Evolutionary conservation across 1,140 invertebrate genomes (phyloP).

Genomic region (Trichonephila clavipes): DNA sequence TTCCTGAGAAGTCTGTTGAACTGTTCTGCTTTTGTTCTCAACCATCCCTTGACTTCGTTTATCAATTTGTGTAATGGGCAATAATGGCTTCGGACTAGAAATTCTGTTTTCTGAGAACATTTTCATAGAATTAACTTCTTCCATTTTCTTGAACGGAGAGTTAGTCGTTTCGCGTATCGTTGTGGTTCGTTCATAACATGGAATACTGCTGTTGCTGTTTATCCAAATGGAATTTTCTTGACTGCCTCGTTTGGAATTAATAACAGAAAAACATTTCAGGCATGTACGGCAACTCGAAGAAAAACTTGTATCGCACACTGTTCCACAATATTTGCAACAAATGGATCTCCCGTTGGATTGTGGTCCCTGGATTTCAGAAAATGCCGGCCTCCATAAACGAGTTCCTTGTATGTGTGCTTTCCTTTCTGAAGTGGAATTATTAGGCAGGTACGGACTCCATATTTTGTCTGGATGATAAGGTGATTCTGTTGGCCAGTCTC

Average conservation of each 20-base stretch:
- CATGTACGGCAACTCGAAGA: not conserved
- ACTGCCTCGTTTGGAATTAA: not conserved
- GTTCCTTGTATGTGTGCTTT: not conserved
- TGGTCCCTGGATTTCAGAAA: constrained; percentile 1
- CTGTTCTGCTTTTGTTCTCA: not conserved
- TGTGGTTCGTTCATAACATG: too few species aligned
- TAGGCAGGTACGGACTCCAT: not conserved
- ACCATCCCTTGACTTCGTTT: not conserved
- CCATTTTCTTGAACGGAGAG: not conserved
- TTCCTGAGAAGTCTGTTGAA: not conserved
- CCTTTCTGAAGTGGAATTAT: not conserved
- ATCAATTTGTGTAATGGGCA: constrained; percentile 46
- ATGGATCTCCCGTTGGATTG: not conserved
- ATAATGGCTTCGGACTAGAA: constrained; percentile 6
- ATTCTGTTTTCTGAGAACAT: not conserved
- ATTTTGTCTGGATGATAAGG: not conserved
- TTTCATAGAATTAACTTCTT: not conserved
- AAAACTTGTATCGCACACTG: not conserved
- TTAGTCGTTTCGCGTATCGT: not conserved
- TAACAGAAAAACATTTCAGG: not conserved
- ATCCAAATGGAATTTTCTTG: not conserved
- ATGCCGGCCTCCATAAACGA: constrained; percentile 39
- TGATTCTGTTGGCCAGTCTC: not conserved
- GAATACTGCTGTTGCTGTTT: not conserved
- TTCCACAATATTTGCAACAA: not conserved